Evolutionary conservation across 2,888 invertebrate species (phyloP).

Genomic region (Heliconius cydno): DNA sequence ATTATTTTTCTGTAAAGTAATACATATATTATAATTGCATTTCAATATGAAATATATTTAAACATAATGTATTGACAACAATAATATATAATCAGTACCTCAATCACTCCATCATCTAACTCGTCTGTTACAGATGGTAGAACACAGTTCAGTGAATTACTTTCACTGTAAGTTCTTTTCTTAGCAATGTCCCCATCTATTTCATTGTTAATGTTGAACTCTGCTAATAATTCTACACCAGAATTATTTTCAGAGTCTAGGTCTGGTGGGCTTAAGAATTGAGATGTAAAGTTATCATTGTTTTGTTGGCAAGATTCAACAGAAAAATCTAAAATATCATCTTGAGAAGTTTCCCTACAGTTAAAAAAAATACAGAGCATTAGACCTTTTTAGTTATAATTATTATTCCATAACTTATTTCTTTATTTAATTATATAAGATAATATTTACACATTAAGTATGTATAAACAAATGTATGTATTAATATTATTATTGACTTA

Average conservation of each 20-base stretch:
- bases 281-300: slow-evolving; percentile 62
- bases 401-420: background rate
- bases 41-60: background rate
- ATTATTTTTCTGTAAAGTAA: slow-evolving; percentile 60
- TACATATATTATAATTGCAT: background rate
- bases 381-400: background rate
- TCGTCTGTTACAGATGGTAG: slow-evolving; percentile 74
- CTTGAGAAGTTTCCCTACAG: slow-evolving; percentile 63
- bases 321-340: slow-evolving; percentile 62
- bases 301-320: slow-evolving; percentile 62
- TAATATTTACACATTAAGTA: background rate
- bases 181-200: slow-evolving; percentile 61
- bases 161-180: slow-evolving; percentile 59
- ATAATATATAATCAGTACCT: slow-evolving; percentile 57
- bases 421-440: background rate
- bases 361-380: background rate
- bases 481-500: slow-evolving; percentile 36
- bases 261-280: slow-evolving; percentile 75
- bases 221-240: slow-evolving; percentile 68
- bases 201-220: slow-evolving; percentile 72
- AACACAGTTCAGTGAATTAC: slow-evolving; percentile 73
- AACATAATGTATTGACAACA: background rate
- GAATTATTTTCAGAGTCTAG: slow-evolving; percentile 61
- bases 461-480: background rate
- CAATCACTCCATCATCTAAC: slow-evolving; percentile 69